phyloP scores from a whole-genome alignment of 2,888 invertebrate species.

The Tethea ocularis region DNA sequence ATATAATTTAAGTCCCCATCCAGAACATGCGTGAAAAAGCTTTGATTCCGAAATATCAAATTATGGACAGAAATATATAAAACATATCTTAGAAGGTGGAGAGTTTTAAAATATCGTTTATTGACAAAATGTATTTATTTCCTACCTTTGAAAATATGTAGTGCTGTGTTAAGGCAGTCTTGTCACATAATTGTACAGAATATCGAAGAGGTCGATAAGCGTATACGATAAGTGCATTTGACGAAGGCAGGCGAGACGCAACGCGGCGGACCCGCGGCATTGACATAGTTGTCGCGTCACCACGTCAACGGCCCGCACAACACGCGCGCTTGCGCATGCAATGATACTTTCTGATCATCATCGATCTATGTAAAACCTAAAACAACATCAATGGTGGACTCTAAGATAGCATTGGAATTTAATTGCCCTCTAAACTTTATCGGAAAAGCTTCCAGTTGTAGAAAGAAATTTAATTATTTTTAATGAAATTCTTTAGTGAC shows the following conservation, averaged over 20 bases:
- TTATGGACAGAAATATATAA: too few relatives aligned
- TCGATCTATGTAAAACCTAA: background rate
- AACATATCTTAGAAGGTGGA: too few relatives aligned
- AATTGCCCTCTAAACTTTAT: constrained; percentile 14
- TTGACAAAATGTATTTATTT: too few relatives aligned
- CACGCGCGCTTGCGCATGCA: constrained; percentile 39
- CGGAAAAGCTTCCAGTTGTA: constrained; percentile 21
- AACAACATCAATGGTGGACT: background rate
- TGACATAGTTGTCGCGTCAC: constrained; percentile 74
- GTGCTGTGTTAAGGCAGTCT: constrained; percentile 2
- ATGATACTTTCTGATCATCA: constrained; percentile 17
- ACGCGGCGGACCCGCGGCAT: constrained; percentile 64
- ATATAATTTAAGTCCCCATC: too few relatives aligned
- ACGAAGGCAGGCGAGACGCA: constrained; percentile 17
- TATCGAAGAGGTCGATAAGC: constrained; percentile 74
- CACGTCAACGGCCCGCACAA: constrained; percentile 52
- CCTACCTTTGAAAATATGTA: background rate
- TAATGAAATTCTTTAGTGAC: constrained; percentile 35
- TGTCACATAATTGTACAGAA: constrained; percentile 51
- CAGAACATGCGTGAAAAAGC: too few relatives aligned
- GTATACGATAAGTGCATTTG: constrained; percentile 59
- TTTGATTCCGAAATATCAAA: too few relatives aligned
- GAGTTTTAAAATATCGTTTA: too few relatives aligned
- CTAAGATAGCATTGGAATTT: background rate
- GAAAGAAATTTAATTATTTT: too few relatives aligned